Base-by-base conservation (phyloP, 2,797 vertebrate species). In the Hoplostethus mediterraneus region DNA sequence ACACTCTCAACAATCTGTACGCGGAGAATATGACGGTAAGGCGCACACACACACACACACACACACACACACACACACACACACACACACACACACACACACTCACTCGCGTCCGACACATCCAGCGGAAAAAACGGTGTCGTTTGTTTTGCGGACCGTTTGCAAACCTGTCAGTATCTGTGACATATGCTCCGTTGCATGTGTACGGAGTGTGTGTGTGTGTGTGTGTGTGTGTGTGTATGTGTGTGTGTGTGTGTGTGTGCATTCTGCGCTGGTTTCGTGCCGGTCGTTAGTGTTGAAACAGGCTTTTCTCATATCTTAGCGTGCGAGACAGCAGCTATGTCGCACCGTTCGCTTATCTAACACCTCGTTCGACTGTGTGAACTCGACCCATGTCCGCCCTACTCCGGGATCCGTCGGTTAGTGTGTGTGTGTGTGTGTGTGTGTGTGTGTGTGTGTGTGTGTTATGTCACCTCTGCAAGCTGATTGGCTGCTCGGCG, bases 11-110 rank as follows among this genome's bases (percentile, higher is more conserved):
- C 92, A 91, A 90, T 87, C 81, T 92, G 81, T 86, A 89, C 81
- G 81, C 90, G 44, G 88, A 93, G 57, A 93, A 90, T 77, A 92
- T 92, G 92, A 92, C 85, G 93, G 94, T 94, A 94, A 94, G 92
- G 71, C 67, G 74, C 79, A 74, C 56, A 14, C 17, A 40, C 1
- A 40, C 45, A 77, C 58, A 52, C 44, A 21, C 21, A 21, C 21
- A 21, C 21, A 21, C 21, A 21, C 21, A 40, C 45, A 77, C 58
- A 52, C 44, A 21, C 21, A 21, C 21, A 21, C 21, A 21, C 21
- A 21, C 79, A 74, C 56, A 14, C 17, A 40, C 1, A 40, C 45
- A 77, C 58, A 52, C 44, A 21, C 21, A 21, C 21, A 21, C 21
- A 21, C 21, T 1, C 21, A 31, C 73, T 57, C 61, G 59, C 62